These are phyloP conservation scores for Sepiola atlantica DNA, from an alignment of 2,888 invertebrate genomes.

Conservation along the genomic window DNA sequence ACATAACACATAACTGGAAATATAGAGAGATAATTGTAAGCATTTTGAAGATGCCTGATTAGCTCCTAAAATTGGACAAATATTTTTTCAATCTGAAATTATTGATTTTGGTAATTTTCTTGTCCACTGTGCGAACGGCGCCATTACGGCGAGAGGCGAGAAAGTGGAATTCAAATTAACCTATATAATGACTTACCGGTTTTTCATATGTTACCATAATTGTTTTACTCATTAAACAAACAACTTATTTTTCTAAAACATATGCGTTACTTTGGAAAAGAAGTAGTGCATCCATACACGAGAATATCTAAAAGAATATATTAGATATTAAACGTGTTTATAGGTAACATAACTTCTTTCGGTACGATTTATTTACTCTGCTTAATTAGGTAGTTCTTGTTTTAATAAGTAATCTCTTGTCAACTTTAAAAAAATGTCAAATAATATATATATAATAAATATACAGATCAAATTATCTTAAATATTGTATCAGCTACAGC, in stretches of 20 bases:
- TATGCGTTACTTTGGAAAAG: neutral
- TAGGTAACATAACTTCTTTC: neutral
- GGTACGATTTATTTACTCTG: neutral
- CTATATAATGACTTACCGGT: neutral
- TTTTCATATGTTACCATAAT: neutral
- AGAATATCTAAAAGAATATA: neutral
- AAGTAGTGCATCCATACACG: neutral
- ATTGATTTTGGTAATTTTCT: neutral
- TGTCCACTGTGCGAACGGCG: neutral
- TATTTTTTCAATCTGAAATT: constrained; percentile 21
- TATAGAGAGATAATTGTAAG: neutral
- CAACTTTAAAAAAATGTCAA: too few species aligned
- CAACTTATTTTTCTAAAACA: neutral
- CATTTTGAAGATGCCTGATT: neutral
- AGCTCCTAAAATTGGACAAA: neutral
- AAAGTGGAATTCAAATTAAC: constrained; percentile 32
- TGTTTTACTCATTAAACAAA: constrained; percentile 4
- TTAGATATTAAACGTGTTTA: neutral
- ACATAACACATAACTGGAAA: neutral
- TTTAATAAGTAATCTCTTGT: too few species aligned
- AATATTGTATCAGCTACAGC: too few species aligned
- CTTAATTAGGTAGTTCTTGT: too few species aligned
- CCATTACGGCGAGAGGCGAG: neutral
- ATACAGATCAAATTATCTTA: too few species aligned
- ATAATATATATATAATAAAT: too few species aligned